A percentile compares a stretch with the other conserved stretches of the same genome.
phyloP scores from a whole-genome alignment of 2,888 invertebrate species.

The Gisinianus flammeolus region DNA sequence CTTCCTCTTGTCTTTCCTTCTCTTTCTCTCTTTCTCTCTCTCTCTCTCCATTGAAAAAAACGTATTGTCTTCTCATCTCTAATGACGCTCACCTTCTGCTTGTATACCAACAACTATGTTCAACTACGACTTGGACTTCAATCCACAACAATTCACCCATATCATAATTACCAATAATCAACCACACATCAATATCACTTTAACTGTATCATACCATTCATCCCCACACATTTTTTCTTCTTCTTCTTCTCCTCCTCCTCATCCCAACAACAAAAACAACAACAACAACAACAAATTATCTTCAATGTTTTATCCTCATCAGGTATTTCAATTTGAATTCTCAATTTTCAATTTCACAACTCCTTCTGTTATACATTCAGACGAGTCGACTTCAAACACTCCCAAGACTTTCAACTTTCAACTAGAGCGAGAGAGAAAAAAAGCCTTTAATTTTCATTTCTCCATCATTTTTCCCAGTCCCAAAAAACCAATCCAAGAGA shows the following conservation, averaged over 20 bases:
- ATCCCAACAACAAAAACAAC: background rate
- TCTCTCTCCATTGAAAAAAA: background rate
- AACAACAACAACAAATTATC: background rate
- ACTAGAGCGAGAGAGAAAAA: too few species aligned
- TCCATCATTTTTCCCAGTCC: background rate
- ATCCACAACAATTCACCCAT: background rate
- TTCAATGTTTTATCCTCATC: background rate
- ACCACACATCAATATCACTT: constrained; percentile 6
- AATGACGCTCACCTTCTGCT: background rate
- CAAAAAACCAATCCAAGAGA: too few species aligned
- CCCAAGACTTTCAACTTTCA: background rate
- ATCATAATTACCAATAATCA: constrained; percentile 9
- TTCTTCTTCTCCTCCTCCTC: background rate
- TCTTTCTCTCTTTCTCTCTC: background rate
- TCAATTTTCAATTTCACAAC: background rate
- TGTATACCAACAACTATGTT: background rate
- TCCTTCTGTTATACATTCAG: background rate
- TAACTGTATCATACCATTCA: background rate
- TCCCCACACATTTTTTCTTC: background rate
- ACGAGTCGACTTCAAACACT: background rate
- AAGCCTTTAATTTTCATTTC: constrained; percentile 4
- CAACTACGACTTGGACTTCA: too few species aligned
- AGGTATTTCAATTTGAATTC: background rate
- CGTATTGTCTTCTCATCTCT: background rate
- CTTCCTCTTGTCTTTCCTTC: constrained; percentile 10